These are phyloP conservation scores for Noctua pronuba DNA, from an alignment of 2,888 invertebrate species.

Conservation along the genomic window DNA sequence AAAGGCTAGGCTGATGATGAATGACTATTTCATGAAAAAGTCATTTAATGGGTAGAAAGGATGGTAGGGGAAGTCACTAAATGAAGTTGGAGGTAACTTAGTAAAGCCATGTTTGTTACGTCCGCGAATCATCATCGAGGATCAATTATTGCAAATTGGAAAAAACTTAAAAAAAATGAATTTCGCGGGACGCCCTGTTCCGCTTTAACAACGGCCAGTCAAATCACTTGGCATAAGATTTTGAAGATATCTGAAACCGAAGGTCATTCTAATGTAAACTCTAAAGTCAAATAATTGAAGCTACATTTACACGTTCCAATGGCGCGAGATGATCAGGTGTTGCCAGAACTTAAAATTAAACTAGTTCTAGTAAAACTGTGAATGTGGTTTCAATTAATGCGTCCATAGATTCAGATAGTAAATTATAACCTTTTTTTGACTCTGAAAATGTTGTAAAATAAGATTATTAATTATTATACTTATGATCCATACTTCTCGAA, in stretches of 20 bases:
- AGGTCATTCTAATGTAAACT: not conserved
- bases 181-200: too few relatives aligned
- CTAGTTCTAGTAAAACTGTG: not conserved
- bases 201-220: not conserved
- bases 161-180: too few relatives aligned
- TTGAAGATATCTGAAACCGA: not conserved
- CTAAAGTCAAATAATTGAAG: not conserved
- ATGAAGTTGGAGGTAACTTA: too few relatives aligned
- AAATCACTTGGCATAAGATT: not conserved
- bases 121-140: too few relatives aligned
- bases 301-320: not conserved
- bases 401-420: not conserved
- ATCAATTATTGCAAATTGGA: too few relatives aligned
- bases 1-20: too few relatives aligned
- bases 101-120: too few relatives aligned
- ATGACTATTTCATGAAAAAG: too few relatives aligned
- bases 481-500: not conserved
- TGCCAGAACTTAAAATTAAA: not conserved
- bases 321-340: not conserved
- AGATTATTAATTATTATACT: too few relatives aligned
- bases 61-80: too few relatives aligned
- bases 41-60: too few relatives aligned
- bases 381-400: not conserved
- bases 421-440: not conserved
- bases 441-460: not conserved